Evolutionary conservation across 2,113 vertebrate species (phyloP), one percentile per base, ranked within the genome.

Genomic region (Oncorhynchus clarkii): DNA sequence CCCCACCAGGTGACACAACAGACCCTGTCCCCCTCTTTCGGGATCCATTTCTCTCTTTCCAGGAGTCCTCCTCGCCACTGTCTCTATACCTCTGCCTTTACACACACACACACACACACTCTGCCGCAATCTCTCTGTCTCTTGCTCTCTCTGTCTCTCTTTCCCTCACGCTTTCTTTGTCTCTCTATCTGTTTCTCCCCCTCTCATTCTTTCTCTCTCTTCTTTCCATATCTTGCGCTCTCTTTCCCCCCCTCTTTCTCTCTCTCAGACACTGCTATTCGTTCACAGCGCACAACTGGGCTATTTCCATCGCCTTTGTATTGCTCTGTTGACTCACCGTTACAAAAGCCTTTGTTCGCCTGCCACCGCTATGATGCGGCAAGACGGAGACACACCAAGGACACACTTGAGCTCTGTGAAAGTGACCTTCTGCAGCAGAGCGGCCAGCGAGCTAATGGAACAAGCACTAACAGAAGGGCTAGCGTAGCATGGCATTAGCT

Each of bases 1-100:
- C 86, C 79, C 13, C 14, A 67, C 67, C 85, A 84, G 87, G 84
- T 85, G 85, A 86, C 86, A 88, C 85, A 87, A 76, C 79, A 80
- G 72, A 74, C 71, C 75, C 67, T 60, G 76, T 54, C 29, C 74
- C 9, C 78, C 18, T 49, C 45, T 51, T 62, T n/a, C 12, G 6
- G 24, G 22, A 22, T 26, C 64, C 12, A 54, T 59, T 13, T 48
- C 64, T 24, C 45, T 48, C 24, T 62, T 26, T 62, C 60, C 18
- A n/a, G 49, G 49, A 51, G 49, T 39, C n/a, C 29, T 34, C 57
- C 60, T 59, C 11, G 9, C 57, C 6, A 31, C 31, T 59, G 27
- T 59, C 57, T 59, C 18, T 31, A 18, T 31, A 26, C 26, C 65
- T 64, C 18, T 64, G 39, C 29, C 48, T 13, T 22, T 20, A 54